Evolutionary conservation across 2,797 vertebrate genomes (phyloP).

Genomic region (Coluber constrictor): DNA sequence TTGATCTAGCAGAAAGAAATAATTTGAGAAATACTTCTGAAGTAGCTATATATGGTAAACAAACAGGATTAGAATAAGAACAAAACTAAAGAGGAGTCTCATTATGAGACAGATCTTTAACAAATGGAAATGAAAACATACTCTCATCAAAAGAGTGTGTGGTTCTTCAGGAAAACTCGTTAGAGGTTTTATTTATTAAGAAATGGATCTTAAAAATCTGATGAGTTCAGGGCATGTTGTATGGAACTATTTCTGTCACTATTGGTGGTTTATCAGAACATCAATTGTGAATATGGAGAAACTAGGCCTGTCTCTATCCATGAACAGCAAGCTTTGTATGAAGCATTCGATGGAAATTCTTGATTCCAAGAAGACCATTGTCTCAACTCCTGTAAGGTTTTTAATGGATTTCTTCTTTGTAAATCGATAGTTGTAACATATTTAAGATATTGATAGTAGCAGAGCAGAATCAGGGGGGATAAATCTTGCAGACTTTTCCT

Average conservation of each 20-base stretch:
- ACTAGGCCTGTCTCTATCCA: neutral
- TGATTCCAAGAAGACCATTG: neutral
- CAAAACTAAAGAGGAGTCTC: neutral
- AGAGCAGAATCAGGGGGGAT: neutral
- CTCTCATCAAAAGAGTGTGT: neutral
- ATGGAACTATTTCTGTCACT: neutral
- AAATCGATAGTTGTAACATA: neutral
- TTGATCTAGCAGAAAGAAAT: neutral
- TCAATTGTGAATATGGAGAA: neutral
- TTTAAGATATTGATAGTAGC: neutral
- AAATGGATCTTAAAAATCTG: neutral
- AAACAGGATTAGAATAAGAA: neutral
- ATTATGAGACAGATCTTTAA: neutral
- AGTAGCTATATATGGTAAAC: neutral
- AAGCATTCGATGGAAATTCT: neutral
- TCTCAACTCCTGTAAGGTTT: neutral
- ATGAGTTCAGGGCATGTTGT: neutral
- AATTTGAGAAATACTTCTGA: neutral
- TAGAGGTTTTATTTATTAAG: neutral
- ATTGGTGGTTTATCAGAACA: neutral
- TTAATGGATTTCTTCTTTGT: neutral
- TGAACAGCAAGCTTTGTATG: neutral
- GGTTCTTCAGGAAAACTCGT: neutral
- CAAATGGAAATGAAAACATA: neutral
- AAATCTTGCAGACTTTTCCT: neutral